Base-by-base conservation (phyloP, 2,888 invertebrate species). In the Tryphoninae sp. region DNA sequence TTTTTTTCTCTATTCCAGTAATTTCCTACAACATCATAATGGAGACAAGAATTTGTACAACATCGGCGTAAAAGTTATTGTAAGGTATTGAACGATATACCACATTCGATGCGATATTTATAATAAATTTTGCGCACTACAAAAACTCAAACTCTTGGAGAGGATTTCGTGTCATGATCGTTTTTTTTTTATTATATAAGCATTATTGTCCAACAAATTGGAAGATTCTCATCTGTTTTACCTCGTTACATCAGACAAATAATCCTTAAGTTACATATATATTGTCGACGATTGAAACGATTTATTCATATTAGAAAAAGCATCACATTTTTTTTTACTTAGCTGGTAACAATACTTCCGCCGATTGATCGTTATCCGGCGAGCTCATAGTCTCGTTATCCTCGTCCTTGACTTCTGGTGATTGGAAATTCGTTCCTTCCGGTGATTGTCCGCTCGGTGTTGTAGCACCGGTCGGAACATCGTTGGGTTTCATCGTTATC, bases 1-100 rank as follows among this genome's bases (percentile, higher is more conserved):
- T 74, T 84, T 77, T 82, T 85, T 89, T 87, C 86, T 87, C 73
- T 86, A 86, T 91, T 91, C 59, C 91, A 91, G 91, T 91, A 90
- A 91, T 86, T 80, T 82, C 82, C 55, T 16, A 83, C 84, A 82
- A 86, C 84, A 84, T 85, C 82, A 74, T 64, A 84, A 87, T 83
- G 89, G 88, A 88, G 90, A 82, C 87, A 84, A 84, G 87, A 78
- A 84, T 86, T 87, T 88, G 83, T 87, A 86, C 86, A 80, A 81
- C 87, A 84, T 81, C 79, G 76, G 80, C 87, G 86, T 90, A 86
- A 90, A 88, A 86, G 72, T 89, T 90, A 89, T 90, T 89, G 87
- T 90, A 89, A 88, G 84, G 84, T 88, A 87, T 87, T 87, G 84
- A 69, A 49, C 80, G 53, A 77, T 78, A 80, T 40, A 51, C 61